phyloP scores from a whole-genome alignment of 2,113 vertebrate genomes.

The Vidua macroura region DNA sequence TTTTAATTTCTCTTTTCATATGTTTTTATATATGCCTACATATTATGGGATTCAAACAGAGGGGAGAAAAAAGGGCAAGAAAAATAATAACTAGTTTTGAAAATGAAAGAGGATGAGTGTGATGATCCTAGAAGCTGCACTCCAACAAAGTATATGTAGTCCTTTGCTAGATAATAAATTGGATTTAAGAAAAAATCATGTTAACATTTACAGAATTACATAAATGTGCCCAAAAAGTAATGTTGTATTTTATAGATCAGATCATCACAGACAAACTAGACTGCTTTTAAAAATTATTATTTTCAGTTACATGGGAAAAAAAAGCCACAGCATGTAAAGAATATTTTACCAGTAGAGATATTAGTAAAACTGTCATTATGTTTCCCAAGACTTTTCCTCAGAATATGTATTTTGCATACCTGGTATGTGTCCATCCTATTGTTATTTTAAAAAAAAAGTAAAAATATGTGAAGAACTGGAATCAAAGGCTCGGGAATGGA shows the following conservation, averaged over 20 bases:
- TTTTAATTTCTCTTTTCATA: constrained; percentile 9
- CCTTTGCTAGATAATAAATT: background rate
- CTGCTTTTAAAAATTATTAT: background rate
- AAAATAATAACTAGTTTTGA: background rate
- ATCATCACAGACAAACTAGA: background rate
- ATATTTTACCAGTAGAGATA: background rate
- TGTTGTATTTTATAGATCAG: background rate
- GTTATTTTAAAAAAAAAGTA: background rate
- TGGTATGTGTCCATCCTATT: background rate
- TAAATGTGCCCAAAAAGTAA: background rate
- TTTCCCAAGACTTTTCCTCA: background rate
- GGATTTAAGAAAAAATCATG: background rate
- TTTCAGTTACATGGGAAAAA: background rate
- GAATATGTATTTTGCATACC: background rate
- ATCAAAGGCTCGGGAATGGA: background rate
- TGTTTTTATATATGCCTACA: background rate
- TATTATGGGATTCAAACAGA: background rate
- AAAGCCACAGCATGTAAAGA: background rate
- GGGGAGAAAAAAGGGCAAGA: background rate
- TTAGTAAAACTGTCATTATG: background rate
- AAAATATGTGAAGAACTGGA: background rate
- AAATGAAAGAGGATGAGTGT: background rate
- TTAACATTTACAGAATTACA: background rate
- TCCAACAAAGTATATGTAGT: background rate
- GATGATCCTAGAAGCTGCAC: background rate